Base-by-base conservation (phyloP, 2,797 vertebrate species). In the Halcyon leucocephala region DNA sequence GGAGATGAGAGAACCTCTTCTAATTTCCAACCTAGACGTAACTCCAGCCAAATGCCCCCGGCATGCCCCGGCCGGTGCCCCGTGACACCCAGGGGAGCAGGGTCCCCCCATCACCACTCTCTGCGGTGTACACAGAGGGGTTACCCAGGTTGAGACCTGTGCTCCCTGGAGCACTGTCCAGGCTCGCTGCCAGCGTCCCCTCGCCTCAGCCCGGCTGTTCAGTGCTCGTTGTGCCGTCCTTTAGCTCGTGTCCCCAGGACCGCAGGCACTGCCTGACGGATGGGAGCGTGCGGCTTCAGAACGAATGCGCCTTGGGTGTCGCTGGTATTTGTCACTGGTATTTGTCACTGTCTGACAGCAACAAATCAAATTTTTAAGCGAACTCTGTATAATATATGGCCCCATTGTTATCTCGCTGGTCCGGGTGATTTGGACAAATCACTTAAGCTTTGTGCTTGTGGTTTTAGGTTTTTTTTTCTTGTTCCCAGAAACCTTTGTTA, bases 321-420 rank as follows among this genome's bases (percentile, higher is more conserved):
- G 20, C 16, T 28, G 51, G 28, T 86, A 76, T 91, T 94, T 95
- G 61, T 41, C 41, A 6, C 16, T 28, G 51, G 25, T 83, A 76
- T 91, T 94, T 95, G 65, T 74, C 79, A 54, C 67, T 86, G 64
- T 44, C 78, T 77, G 73, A 61, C 7, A 7, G 73, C 49, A 69
- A 74, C 91, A 93, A 91, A 97, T 86, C 65, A 89, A 24, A 81
- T 15, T 85, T 89, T 69, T 42, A 88, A 84, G 79, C 60, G 70
- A 95, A 57, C 55, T 58, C 78, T 37, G 65, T 37, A 8, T 81
- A 21, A 48, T 89, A 9, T 29, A 28, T 26, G n/a, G 61, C 41
- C 64, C 58, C 42, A 4, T 52, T 93, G 71, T 89, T 95, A 82
- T 87, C 93, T 94, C 4, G 1, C 71, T 79, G 74, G 62, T 71